These are phyloP conservation scores for Podarcis siculus DNA, from an alignment of 2,797 vertebrate species.

Conservation along the genomic window DNA sequence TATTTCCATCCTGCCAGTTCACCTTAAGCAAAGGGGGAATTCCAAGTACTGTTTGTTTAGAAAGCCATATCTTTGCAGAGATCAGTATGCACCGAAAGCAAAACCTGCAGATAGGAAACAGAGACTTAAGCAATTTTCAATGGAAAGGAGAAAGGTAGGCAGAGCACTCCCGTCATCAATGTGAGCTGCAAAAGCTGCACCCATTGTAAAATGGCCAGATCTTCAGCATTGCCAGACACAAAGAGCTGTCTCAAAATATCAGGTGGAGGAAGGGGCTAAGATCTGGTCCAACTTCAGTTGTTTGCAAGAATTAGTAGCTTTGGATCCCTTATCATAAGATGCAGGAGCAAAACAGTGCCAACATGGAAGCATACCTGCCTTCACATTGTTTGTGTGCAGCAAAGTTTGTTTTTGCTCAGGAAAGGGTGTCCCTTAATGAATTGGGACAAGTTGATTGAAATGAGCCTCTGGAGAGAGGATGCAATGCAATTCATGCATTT, in stretches of 20 bases:
- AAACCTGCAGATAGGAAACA: constrained; percentile 29
- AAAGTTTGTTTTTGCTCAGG: background rate
- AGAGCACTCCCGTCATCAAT: background rate
- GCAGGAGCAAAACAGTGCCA: background rate
- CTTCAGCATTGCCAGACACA: background rate
- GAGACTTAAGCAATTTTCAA: constrained; percentile 1
- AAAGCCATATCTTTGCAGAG: constrained; percentile 45
- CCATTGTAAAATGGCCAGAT: background rate
- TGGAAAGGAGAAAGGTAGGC: background rate
- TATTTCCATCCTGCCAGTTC: constrained; percentile 39
- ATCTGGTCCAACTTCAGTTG: background rate
- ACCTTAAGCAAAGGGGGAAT: constrained; percentile 50
- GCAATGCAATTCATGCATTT: background rate
- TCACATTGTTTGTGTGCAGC: background rate
- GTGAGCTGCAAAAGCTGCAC: background rate
- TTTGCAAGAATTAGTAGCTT: background rate
- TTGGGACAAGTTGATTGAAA: background rate
- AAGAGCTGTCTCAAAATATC: background rate
- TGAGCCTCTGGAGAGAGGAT: too few species aligned
- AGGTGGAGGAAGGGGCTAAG: background rate
- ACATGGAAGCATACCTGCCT: background rate
- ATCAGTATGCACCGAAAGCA: constrained; percentile 30
- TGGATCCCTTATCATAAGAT: background rate
- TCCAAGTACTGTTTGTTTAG: constrained; percentile 18
- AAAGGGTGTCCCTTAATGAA: background rate